These are phyloP conservation scores for Panthera uncia DNA, from an alignment of 2,113 vertebrate genomes.

Conservation along the genomic window DNA sequence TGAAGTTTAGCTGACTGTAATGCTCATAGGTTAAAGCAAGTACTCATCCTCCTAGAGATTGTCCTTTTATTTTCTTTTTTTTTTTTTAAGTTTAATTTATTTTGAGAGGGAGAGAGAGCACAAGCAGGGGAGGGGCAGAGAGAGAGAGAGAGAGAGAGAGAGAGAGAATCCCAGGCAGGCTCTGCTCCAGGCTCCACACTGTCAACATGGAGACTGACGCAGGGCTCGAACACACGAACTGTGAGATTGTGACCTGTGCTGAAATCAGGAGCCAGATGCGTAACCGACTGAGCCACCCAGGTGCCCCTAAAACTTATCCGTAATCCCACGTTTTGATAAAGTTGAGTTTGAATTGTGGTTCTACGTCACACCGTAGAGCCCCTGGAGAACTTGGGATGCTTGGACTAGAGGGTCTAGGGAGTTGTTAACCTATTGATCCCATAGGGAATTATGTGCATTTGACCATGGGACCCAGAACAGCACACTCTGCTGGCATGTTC, in stretches of 20 bases:
- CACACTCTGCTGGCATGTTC: background rate
- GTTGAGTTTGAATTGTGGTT: background rate
- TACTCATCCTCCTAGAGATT: background rate
- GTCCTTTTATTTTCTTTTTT: background rate
- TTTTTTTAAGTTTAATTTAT: no score
- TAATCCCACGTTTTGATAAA: background rate
- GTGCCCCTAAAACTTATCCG: background rate
- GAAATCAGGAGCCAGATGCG: no score
- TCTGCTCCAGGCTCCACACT: no score
- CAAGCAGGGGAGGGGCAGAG: no score
- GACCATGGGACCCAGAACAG: rapidly evolving
- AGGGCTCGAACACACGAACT: no score
- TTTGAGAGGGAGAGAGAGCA: no score
- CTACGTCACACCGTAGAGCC: background rate
- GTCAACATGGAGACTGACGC: no score
- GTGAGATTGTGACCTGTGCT: no score
- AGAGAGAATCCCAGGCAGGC: no score
- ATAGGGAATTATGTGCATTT: rapidly evolving
- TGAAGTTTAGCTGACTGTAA: conserved; percentile 8
- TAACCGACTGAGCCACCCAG: no score
- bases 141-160: no score
- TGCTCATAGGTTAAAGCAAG: background rate
- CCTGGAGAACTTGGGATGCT: conserved; percentile 12
- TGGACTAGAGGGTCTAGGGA: background rate
- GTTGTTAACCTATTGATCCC: background rate